Percentiles rank a stretch among this genome's conserved stretches.
phyloP scores from a whole-genome alignment of 2,797 vertebrate genomes.

The Artibeus jamaicensis region DNA sequence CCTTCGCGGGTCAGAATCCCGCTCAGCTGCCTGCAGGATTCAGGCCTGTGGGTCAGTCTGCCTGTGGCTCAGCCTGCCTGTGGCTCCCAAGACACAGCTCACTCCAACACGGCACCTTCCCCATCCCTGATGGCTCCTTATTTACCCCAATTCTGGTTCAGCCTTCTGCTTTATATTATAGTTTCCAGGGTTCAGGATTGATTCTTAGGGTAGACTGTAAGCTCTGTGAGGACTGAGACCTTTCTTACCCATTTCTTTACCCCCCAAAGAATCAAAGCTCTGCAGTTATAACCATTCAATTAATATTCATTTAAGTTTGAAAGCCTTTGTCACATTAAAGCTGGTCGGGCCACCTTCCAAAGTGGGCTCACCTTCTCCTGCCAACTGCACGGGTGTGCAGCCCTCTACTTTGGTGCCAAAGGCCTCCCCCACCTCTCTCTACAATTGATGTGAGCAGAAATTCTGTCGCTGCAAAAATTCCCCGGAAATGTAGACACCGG shows the following conservation, averaged over 20 bases:
- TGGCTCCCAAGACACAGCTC: background rate
- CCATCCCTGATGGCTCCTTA: background rate
- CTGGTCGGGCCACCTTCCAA: background rate
- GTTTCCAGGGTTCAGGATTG: background rate
- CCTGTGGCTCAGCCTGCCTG: background rate
- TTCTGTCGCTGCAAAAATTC: background rate
- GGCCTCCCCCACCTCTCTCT: background rate
- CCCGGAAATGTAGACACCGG: background rate
- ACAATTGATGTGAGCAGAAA: background rate
- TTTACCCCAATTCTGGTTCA: too few species aligned
- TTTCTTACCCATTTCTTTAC: background rate
- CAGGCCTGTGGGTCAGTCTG: too few species aligned
- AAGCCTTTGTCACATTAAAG: conserved; percentile 19
- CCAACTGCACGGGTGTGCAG: background rate
- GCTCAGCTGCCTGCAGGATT: background rate
- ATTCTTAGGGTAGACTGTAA: background rate
- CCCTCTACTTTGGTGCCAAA: background rate
- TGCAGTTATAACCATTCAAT: background rate
- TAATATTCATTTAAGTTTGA: conserved; percentile 7
- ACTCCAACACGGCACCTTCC: background rate
- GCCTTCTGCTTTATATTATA: background rate
- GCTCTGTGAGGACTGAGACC: background rate
- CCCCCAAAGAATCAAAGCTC: background rate
- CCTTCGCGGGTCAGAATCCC: background rate
- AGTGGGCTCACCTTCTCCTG: background rate